A percentile compares a stretch with the other conserved stretches of the same genome.
phyloP scores from a whole-genome alignment of 1,140 invertebrate genomes.

The Stegodyphus mimosarum region DNA sequence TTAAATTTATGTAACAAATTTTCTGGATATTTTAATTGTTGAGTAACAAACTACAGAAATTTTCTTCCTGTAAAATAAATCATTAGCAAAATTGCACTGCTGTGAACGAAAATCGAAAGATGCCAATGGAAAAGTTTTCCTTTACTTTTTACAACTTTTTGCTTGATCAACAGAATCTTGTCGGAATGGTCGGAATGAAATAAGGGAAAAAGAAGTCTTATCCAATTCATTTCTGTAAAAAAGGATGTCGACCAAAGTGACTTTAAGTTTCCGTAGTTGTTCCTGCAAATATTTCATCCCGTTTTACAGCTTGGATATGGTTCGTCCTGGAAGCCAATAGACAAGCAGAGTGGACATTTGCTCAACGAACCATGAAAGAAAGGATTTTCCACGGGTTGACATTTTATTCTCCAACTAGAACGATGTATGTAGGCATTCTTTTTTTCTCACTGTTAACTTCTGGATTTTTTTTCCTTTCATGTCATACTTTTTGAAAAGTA shows the following conservation, averaged over 20 bases:
- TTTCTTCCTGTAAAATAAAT: too few species aligned
- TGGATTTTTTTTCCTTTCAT: slow-evolving; percentile 3
- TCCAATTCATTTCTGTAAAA: background rate
- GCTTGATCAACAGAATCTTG: too few species aligned
- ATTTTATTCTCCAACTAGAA: slow-evolving; percentile 40
- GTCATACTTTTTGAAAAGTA: too few species aligned
- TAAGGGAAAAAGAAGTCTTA: too few species aligned
- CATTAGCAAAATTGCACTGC: too few species aligned
- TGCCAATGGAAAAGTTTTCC: too few species aligned
- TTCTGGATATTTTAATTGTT: too few species aligned
- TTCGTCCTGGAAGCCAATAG: slow-evolving; percentile 24
- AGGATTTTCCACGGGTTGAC: slow-evolving; percentile 49
- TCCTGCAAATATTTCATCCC: slow-evolving; percentile 34
- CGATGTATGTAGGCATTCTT: slow-evolving; percentile 22
- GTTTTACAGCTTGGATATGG: slow-evolving; percentile 30
- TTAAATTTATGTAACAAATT: too few species aligned
- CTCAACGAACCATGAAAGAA: slow-evolving; percentile 34
- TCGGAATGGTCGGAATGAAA: too few species aligned
- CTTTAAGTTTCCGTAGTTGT: slow-evolving; percentile 9
- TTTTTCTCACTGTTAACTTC: slow-evolving; percentile 14
- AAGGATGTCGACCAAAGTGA: background rate
- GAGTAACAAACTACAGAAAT: too few species aligned
- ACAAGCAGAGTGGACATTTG: slow-evolving; percentile 6
- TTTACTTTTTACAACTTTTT: too few species aligned
- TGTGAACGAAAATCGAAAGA: too few species aligned